These are phyloP conservation scores for Eristalinus sepulchralis DNA, from an alignment of 2,888 invertebrate species.

Conservation along the genomic window DNA sequence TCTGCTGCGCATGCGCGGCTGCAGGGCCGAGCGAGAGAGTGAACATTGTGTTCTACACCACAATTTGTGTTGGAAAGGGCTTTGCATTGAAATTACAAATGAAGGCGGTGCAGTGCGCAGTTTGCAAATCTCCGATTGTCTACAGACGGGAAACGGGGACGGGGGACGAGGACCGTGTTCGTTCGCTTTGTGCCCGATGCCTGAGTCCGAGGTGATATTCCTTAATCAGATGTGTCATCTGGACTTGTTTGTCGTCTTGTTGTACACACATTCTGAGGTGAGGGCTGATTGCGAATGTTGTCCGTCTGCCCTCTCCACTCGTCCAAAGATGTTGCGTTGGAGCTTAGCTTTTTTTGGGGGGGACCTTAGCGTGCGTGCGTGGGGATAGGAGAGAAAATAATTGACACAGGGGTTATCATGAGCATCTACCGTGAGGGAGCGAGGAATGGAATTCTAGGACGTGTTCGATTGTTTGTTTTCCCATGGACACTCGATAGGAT, in stretches of 20 bases:
- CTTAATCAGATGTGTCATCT: conserved; percentile 80
- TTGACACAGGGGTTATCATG: conserved; percentile 65
- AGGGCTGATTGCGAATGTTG: conserved; percentile 24
- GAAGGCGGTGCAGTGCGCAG: conserved; percentile 45
- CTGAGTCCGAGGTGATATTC: conserved; percentile 77
- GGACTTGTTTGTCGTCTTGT: conserved; percentile 69
- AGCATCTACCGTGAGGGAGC: conserved; percentile 44
- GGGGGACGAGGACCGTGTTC: background rate
- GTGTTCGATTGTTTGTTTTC: conserved; percentile 10
- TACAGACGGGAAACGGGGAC: background rate
- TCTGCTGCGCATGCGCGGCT: conserved; percentile 24
- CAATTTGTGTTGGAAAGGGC: conserved; percentile 62
- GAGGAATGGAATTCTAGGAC: conserved; percentile 16
- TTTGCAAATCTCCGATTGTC: conserved; percentile 64
- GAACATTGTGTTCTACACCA: conserved; percentile 69
- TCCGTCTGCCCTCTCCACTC: conserved; percentile 3
- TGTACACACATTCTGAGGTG: conserved; percentile 62
- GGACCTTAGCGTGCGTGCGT: background rate
- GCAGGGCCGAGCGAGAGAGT: background rate
- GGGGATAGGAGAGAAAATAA: conserved; percentile 53
- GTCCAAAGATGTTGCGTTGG: conserved; percentile 52
- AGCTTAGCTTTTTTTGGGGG: conserved; percentile 17
- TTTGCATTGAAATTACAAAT: conserved; percentile 69
- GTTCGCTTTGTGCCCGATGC: background rate
- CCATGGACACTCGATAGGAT: conserved; percentile 1